These are phyloP conservation scores for Haemorhous mexicanus DNA, from an alignment of 2,113 vertebrate species.

Conservation along the genomic window DNA sequence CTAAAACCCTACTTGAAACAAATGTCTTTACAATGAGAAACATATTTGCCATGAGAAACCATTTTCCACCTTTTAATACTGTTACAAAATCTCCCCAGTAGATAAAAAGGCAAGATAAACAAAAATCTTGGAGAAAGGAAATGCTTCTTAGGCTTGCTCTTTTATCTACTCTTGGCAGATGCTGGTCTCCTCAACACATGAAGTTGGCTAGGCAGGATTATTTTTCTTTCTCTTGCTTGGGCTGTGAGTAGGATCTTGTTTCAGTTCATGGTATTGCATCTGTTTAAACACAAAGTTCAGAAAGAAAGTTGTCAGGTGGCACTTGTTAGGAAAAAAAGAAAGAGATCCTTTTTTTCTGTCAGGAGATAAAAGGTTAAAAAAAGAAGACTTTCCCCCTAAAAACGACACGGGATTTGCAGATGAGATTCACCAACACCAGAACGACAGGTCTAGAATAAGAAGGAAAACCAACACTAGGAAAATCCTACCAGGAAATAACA, in stretches of 20 bases:
- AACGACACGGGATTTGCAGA: conserved; percentile 62
- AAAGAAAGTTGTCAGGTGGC: conserved; percentile 74
- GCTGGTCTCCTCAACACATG: conserved; percentile 65
- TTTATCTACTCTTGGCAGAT: conserved; percentile 75
- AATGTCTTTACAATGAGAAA: conserved; percentile 68
- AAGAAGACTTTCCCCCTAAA: conserved; percentile 18
- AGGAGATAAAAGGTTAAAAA: neutral
- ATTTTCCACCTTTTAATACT: conserved; percentile 67
- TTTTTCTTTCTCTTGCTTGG: conserved; percentile 98
- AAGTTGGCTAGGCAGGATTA: conserved; percentile 84
- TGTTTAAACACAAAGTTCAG: conserved; percentile 91
- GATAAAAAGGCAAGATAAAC: conserved; percentile 75
- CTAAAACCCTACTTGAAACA: conserved; percentile 41
- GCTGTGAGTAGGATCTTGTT: conserved; percentile 91
- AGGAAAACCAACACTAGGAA: conserved; percentile 53
- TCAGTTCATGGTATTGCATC: conserved; percentile 97
- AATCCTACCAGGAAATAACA: conserved; percentile 19
- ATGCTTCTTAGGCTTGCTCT: conserved; percentile 63
- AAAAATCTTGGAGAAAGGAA: conserved; percentile 70
- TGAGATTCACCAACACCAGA: conserved; percentile 68
- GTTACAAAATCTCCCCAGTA: conserved; percentile 73
- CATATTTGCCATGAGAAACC: conserved; percentile 54
- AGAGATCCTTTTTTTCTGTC: neutral
- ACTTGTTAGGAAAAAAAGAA: conserved; percentile 44
- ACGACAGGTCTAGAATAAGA: neutral